Conservation (phyloP, 64 coral and sea anemone genomes). For the Trachythela sp. region DNA sequence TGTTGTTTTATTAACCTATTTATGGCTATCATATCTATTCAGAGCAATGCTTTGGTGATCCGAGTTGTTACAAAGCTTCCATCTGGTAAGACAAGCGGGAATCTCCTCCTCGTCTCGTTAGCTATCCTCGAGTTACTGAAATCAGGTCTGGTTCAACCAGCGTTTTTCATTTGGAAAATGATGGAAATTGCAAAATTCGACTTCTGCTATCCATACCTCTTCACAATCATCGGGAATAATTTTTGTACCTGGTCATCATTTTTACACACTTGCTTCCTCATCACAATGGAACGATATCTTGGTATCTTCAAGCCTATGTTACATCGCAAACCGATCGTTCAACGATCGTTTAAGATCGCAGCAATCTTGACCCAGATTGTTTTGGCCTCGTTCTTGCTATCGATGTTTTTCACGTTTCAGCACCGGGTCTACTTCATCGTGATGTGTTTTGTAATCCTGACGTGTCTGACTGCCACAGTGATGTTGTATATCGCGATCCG, state of each 20-base stretch:
- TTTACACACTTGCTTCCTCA: not conserved
- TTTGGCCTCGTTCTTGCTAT: not conserved
- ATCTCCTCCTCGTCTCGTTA: not conserved
- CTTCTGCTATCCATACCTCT: not conserved
- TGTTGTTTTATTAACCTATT: too few relatives aligned
- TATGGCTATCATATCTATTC: too few relatives aligned
- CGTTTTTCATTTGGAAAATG: not conserved
- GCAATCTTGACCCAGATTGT: not conserved
- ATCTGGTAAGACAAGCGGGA: not conserved
- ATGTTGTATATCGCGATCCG: not conserved
- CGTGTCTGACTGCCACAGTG: not conserved
- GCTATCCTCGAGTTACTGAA: not conserved
- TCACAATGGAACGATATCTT: not conserved
- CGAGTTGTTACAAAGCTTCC: not conserved
- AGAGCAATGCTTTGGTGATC: too few relatives aligned
- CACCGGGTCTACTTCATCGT: not conserved
- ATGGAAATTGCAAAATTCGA: not conserved
- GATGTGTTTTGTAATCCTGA: not conserved
- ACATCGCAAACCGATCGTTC: not conserved
- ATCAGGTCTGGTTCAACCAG: not conserved
- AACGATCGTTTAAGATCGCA: not conserved
- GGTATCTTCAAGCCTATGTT: not conserved
- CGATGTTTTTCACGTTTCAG: not conserved
- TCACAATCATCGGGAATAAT: not conserved
- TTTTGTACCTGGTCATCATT: not conserved